Base-by-base conservation (phyloP, 2,888 invertebrate genomes). In the Drosophila paramelanica region DNA sequence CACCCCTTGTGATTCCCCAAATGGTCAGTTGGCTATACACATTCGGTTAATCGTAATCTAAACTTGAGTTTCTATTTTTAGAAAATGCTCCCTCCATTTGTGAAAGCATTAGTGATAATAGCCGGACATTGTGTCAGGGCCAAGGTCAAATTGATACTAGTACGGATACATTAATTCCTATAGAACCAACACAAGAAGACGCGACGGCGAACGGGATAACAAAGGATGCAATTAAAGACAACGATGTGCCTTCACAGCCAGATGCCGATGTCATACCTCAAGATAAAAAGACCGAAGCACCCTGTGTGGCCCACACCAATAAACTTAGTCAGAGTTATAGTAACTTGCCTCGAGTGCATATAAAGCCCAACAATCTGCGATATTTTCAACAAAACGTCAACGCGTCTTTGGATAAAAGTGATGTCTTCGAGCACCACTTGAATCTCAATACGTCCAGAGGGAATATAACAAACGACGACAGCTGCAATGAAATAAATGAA, bases 141-240 rank as follows among this genome's bases (percentile, higher is more conserved):
- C 73, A 77, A 10, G 49, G 46, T 11, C 75, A 72, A 17, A 81
- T 92, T 47, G 93, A 93, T 81, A 93, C 93, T 38, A 94, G 94
- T 86, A 94, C 94, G 43, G 94, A 94, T 74, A 94, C 94, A 14
- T 85, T 94, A 70, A 93, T 93, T 47, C 93, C 93, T 55, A 80
- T 80, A 64, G 76, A 67, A 46, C 42, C 58, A 33, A 43, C 60
- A 41, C 33, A 65, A 52, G 23, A 27, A 17, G 38, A 1, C 10
- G 23, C 55, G 31, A 33, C 56, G 49, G 27, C 62, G 43, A 51
- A 50, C 25, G 53, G 33, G 27, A 33, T 45, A 50, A 45, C 57
- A 14, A 41, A 27, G 5, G 47, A 68, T 52, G 39, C 43, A 59
- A 53, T 50, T 41, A 72, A 51, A 46, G 57, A 56, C 55, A 73